Evolutionary conservation across 1,140 invertebrate species (phyloP).

Genomic region (Trinorchestia longiramus): DNA sequence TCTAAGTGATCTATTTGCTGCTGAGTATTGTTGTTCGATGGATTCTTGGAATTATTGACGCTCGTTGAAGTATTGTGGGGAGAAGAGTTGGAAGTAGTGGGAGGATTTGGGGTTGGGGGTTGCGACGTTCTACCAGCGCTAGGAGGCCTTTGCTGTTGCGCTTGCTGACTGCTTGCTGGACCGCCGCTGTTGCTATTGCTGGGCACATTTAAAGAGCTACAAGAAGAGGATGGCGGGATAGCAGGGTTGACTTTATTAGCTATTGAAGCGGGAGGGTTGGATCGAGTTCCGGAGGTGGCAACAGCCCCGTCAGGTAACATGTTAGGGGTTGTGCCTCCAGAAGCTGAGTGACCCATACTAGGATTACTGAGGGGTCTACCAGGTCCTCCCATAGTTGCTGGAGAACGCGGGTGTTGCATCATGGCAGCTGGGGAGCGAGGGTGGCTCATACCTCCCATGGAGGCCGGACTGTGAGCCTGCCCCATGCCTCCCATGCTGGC

Average conservation of each 20-base stretch:
- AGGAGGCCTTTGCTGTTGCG: constrained; percentile 28
- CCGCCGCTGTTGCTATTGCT: not conserved
- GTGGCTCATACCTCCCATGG: constrained; percentile 63
- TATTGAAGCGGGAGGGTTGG: not conserved
- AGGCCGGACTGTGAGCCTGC: constrained; percentile 64
- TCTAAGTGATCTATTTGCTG: constrained; percentile 46
- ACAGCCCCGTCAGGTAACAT: not conserved
- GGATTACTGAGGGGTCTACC: constrained; percentile 65
- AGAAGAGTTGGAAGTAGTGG: constrained; percentile 25
- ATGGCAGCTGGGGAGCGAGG: constrained; percentile 63
- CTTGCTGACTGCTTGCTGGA: not conserved
- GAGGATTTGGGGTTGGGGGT: constrained; percentile 16
- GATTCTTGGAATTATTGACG: not conserved
- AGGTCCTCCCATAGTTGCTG: constrained; percentile 64
- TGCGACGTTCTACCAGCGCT: constrained; percentile 3
- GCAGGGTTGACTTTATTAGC: constrained; percentile 20
- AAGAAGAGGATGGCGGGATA: not conserved
- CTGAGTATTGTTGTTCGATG: constrained; percentile 21
- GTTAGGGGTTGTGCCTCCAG: constrained; percentile 1
- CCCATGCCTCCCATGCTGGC: constrained; percentile 64
- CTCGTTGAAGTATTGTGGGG: not conserved
- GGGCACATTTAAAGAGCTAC: not conserved
- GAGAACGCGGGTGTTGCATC: constrained; percentile 63
- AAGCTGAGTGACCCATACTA: constrained; percentile 60
- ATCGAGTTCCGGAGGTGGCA: not conserved